Conservation (phyloP, 2,888 invertebrate species). For the Drosophila borealis region DNA sequence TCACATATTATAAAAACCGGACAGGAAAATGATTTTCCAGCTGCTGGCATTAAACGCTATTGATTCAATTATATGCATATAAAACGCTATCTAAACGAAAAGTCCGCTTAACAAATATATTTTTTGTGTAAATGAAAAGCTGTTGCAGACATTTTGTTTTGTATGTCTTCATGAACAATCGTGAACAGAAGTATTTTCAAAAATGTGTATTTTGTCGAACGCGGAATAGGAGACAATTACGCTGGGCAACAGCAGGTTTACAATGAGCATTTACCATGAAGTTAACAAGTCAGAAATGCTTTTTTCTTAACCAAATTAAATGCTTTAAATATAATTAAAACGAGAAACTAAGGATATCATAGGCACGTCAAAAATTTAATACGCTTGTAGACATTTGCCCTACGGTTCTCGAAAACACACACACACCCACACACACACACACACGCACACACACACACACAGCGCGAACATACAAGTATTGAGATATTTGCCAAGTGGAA, state of each 20-base stretch:
- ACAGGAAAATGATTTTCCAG: not conserved
- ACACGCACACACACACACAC: not conserved
- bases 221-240: no score
- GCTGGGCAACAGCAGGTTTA: not conserved
- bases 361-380: not conserved
- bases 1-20: not conserved
- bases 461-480: not conserved
- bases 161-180: no score
- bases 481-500: conserved; percentile 11
- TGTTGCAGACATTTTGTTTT: no score
- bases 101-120: not conserved
- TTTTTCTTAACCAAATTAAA: no score
- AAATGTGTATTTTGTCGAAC: no score
- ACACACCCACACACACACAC: not conserved
- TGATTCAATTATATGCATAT: conserved; percentile 13
- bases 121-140: not conserved
- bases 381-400: no score
- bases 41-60: conserved; percentile 1
- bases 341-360: not conserved
- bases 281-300: not conserved
- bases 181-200: no score
- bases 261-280: not conserved
- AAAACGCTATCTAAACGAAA: not conserved
- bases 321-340: not conserved
- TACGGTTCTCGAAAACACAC: not conserved